phyloP scores from a whole-genome alignment of 2,888 invertebrate genomes.

The Mythimna lalbum region DNA sequence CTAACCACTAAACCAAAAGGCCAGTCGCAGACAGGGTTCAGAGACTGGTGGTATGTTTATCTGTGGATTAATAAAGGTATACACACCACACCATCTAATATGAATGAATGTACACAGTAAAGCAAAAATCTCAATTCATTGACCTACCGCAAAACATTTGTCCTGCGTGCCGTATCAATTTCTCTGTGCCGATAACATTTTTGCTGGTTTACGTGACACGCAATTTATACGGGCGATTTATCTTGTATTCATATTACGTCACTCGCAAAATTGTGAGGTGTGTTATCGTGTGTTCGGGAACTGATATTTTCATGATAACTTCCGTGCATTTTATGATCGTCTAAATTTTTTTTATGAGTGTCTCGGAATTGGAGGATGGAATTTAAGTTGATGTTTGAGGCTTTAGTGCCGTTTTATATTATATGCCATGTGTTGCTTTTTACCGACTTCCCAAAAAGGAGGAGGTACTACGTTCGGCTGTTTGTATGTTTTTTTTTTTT shows the following conservation, averaged over 20 bases:
- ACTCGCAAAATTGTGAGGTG: conserved; percentile 85
- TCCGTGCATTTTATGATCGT: conserved; percentile 74
- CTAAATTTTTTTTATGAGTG: conserved; percentile 51
- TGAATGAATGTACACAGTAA: conserved; percentile 20
- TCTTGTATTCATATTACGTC: conserved; percentile 88
- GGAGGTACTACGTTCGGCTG: too few relatives aligned
- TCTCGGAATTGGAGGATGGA: background rate
- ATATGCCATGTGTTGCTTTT: too few relatives aligned
- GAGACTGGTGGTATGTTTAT: too few relatives aligned
- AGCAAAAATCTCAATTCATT: conserved; percentile 75
- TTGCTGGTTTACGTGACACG: conserved; percentile 88
- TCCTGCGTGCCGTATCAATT: conserved; percentile 84
- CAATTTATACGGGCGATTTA: conserved; percentile 89
- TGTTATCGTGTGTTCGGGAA: conserved; percentile 81
- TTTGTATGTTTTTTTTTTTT: too few relatives aligned
- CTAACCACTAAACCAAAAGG: too few relatives aligned
- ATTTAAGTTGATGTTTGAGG: background rate
- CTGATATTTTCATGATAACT: conserved; percentile 78
- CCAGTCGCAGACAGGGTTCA: too few relatives aligned
- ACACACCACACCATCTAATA: background rate
- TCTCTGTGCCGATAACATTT: conserved; percentile 87
- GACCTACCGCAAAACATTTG: conserved; percentile 84
- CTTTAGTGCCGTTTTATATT: too few relatives aligned
- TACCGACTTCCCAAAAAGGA: too few relatives aligned
- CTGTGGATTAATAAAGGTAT: too few relatives aligned